These are phyloP conservation scores for Leptodactylus fuscus DNA, from an alignment of 2,113 vertebrate genomes.

Conservation along the genomic window DNA sequence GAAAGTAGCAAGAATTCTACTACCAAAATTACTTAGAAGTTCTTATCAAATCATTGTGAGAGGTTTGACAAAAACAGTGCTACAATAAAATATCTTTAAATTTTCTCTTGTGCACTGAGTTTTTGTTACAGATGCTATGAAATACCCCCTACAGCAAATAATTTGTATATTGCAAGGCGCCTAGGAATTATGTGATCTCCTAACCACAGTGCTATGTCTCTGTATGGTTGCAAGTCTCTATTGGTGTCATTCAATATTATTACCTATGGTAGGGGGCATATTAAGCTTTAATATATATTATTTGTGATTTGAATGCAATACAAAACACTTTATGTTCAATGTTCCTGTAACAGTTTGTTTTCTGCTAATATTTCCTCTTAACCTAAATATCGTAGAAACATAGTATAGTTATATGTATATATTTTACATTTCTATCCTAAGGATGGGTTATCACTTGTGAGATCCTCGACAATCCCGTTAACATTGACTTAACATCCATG, in stretches of 20 bases:
- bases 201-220: not conserved
- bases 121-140: not conserved
- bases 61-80: not conserved
- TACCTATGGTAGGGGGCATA: constrained; percentile 7
- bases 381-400: no score
- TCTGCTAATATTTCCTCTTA: not conserved
- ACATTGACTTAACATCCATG: no score
- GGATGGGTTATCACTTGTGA: no score
- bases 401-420: no score
- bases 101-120: not conserved
- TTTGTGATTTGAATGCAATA: not conserved
- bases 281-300: constrained; percentile 15
- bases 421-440: no score
- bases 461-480: no score
- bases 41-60: no score
- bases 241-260: constrained; percentile 24
- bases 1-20: no score
- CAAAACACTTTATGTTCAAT: not conserved
- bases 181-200: not conserved
- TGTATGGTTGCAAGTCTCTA: not conserved
- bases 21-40: no score
- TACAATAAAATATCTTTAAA: not conserved
- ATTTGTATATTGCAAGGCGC: not conserved
- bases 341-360: not conserved
- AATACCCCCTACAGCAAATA: not conserved